Conservation (phyloP, 2,888 invertebrate genomes). For the Venusia cambrica region DNA sequence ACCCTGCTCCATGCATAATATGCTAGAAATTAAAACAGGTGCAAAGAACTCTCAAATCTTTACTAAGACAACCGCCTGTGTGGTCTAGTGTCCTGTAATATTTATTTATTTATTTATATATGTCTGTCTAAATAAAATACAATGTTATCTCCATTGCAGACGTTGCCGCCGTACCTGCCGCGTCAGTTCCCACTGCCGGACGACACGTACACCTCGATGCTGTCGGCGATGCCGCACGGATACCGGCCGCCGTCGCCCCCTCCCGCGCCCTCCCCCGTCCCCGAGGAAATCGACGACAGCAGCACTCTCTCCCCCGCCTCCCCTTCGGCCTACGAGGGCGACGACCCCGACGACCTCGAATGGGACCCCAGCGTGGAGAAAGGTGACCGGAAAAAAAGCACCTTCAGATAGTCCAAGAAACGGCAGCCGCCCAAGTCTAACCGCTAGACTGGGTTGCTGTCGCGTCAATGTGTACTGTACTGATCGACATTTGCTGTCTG, state of each 20-base stretch:
- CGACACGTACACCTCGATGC: conserved; percentile 84
- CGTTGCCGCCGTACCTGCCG: conserved; percentile 87
- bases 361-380: conserved; percentile 83
- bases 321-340: conserved; percentile 81
- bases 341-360: conserved; percentile 93
- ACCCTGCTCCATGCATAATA: too few relatives aligned
- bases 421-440: too few relatives aligned
- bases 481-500: too few relatives aligned
- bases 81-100: too few relatives aligned
- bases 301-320: conserved; percentile 43
- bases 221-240: conserved; percentile 85
- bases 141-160: conserved; percentile 59
- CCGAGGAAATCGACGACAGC: conserved; percentile 27
- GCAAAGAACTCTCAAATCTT: too few relatives aligned
- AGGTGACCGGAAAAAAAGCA: conserved; percentile 47
- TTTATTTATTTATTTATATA: too few relatives aligned
- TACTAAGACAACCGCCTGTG: too few relatives aligned
- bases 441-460: too few relatives aligned
- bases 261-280: conserved; percentile 44
- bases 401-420: conserved; percentile 46
- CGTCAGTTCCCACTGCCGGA: conserved; percentile 88
- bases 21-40: too few relatives aligned
- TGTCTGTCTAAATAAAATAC: too few relatives aligned
- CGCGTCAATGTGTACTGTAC: too few relatives aligned
- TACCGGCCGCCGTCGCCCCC: conserved; percentile 52